These are phyloP conservation scores for Hypsopygia costalis DNA, from an alignment of 2,888 invertebrate species.

Conservation along the genomic window DNA sequence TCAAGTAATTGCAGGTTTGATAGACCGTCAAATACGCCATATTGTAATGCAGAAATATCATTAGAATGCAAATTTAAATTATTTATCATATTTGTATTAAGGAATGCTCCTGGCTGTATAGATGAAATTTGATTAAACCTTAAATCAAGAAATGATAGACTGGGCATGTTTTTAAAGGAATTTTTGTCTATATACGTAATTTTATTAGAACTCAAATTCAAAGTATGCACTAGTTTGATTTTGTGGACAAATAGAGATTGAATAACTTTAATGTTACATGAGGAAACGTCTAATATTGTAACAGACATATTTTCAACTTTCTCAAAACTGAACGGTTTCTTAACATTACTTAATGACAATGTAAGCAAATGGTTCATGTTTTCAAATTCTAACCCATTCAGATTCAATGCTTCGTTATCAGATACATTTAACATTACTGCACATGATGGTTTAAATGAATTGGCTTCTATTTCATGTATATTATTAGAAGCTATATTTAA, in stretches of 20 bases:
- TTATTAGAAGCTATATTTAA: slow-evolving; percentile 20
- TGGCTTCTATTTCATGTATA: slow-evolving; percentile 15
- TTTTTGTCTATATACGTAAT: slow-evolving; percentile 20
- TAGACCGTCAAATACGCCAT: slow-evolving; percentile 24
- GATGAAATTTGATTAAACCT: slow-evolving; percentile 21
- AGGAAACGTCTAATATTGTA: slow-evolving; percentile 16
- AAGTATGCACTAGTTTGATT: slow-evolving; percentile 11
- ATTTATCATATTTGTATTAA: slow-evolving; percentile 13
- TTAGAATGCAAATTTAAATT: slow-evolving; percentile 18
- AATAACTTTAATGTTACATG: slow-evolving; percentile 19
- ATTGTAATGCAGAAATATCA: slow-evolving; percentile 19
- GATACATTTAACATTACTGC: slow-evolving; percentile 20
- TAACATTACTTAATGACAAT: slow-evolving; percentile 17
- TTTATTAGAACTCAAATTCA: slow-evolving; percentile 21
- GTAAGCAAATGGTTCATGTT: slow-evolving; percentile 16
- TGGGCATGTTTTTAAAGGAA: slow-evolving; percentile 20
- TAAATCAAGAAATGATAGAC: slow-evolving; percentile 19
- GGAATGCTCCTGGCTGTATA: slow-evolving; percentile 26
- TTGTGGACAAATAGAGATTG: slow-evolving; percentile 15
- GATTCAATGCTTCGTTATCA: slow-evolving; percentile 15
- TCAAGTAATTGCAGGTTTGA: slow-evolving; percentile 15
- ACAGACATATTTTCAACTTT: slow-evolving; percentile 11
- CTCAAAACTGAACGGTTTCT: slow-evolving; percentile 16
- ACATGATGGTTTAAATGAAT: slow-evolving; percentile 11
- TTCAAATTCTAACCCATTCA: slow-evolving; percentile 17